phyloP scores from a whole-genome alignment of 2,888 invertebrate genomes.

The Acronicta psi region DNA sequence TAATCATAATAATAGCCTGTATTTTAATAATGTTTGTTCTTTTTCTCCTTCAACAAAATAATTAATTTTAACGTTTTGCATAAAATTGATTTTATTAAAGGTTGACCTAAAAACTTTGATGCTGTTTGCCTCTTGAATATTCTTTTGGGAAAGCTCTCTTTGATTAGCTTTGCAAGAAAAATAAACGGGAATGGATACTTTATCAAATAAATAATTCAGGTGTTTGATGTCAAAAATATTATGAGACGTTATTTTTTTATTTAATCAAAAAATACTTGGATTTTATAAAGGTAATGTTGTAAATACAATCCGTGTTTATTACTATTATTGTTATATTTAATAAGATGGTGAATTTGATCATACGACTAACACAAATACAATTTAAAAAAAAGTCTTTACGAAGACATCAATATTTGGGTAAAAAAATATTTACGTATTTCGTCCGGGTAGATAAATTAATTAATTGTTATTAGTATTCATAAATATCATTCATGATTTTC shows the following conservation, averaged over 20 bases:
- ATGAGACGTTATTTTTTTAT: constrained; percentile 25
- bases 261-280: constrained; percentile 22
- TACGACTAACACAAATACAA: too few species aligned
- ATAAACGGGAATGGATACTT: constrained; percentile 41
- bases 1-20: background rate
- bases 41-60: constrained; percentile 34
- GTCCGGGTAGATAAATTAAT: too few species aligned
- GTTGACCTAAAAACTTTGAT: constrained; percentile 60
- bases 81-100: constrained; percentile 77
- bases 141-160: constrained; percentile 66
- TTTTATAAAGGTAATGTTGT: constrained; percentile 17
- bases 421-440: too few species aligned
- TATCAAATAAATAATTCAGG: constrained; percentile 31
- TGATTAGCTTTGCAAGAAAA: constrained; percentile 60
- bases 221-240: constrained; percentile 37
- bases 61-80: constrained; percentile 68
- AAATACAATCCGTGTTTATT: constrained; percentile 6
- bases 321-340: constrained; percentile 5
- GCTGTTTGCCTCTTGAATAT: constrained; percentile 61
- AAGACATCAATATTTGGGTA: too few species aligned
- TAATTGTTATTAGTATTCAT: too few species aligned
- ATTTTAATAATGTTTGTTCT: background rate
- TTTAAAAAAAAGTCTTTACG: too few species aligned
- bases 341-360: too few species aligned
- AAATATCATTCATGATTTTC: background rate